Evolutionary conservation across 2,113 vertebrate species (phyloP), one percentile per base, ranked within the genome.

Genomic region (Puffinus mauretanicus): DNA sequence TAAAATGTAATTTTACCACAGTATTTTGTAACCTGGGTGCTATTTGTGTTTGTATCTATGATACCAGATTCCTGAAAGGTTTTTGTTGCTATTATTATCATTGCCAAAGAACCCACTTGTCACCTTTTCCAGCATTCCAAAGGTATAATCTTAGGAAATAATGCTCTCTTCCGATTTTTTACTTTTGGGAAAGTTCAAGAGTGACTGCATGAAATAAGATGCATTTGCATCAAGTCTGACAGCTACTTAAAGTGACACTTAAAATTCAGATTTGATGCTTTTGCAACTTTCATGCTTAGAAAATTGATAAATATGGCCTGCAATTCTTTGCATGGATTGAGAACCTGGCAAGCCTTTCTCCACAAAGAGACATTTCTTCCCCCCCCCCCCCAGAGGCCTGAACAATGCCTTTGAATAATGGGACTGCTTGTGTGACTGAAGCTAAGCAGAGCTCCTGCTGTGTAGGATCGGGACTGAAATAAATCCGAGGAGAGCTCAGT

Each of bases 301-400:
- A 93, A 91, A 85, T 14, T 3, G 0, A n/a, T 62, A 85, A 85
- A 75, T 40, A 80, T 20, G 25, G 42, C 8, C 42, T 91, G 13
- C 34, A 86, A 62, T n/a, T 60, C 15, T 70, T 69, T 85, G 30
- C 3, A 3, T 34, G 15, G 16, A 24, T 44, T 73, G 30, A 85
- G 40, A 92, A 38, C 29, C 30, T 58, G 26, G 19, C 34, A 76
- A 88, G 65, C 2, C 11, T 54, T 85, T 77, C n/a, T 32, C 13
- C 11, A 16, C 10, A 52, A 61, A 80, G n/a, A 67, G 7, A 52
- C 0, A 1, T 62, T 80, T 10, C 7, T 26, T 76, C 30, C 11
- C 6, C 5, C 1, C 6, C 5, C 1, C 17, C 25, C 7, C 10
- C 1, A 1, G 29, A 71, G n/a, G 24, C 19, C 36, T 72, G 47